A percentile compares a stretch with the other conserved stretches of the same genome.
Evolutionary conservation across 2,113 vertebrate genomes (phyloP).

Genomic region (Eira barbara): DNA sequence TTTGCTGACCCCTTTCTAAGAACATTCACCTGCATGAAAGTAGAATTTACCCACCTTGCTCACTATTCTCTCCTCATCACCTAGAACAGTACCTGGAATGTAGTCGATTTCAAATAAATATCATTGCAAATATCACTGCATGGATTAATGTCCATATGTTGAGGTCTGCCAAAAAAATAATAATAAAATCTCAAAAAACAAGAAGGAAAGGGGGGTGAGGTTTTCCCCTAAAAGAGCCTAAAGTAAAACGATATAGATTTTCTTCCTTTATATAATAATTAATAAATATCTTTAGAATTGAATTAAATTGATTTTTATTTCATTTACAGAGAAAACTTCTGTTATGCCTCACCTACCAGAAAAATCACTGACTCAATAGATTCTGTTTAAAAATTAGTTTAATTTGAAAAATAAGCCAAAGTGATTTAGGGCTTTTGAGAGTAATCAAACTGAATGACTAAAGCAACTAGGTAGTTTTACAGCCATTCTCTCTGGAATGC

Average conservation of each 20-base stretch:
- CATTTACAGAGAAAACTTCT: not conserved
- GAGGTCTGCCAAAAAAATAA: not conserved
- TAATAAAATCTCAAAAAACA: not conserved
- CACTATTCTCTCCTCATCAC: not conserved
- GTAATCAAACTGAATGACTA: conserved; percentile 27
- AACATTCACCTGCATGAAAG: not conserved
- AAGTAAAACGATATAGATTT: not conserved
- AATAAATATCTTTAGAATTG: not conserved
- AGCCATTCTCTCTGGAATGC: not conserved
- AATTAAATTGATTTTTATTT: not conserved
- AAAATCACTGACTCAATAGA: not conserved
- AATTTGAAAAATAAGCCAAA: not conserved
- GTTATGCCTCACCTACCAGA: not conserved
- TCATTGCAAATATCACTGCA: not conserved
- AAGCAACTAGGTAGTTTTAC: conserved; percentile 2
- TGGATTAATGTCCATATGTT: not conserved
- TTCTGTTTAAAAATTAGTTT: conserved; percentile 25
- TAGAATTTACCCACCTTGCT: not conserved
- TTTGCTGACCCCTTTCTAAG: not conserved
- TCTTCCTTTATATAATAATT: not conserved
- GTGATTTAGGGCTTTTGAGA: conserved; percentile 22
- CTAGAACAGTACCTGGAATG: not conserved
- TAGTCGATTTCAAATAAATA: not conserved
- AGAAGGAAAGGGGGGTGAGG: not conserved
- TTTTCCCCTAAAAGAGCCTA: not conserved